Evolutionary conservation across 2,113 vertebrate genomes (phyloP), one percentile per base, ranked within the genome.

Genomic region (Nibea coibor): DNA sequence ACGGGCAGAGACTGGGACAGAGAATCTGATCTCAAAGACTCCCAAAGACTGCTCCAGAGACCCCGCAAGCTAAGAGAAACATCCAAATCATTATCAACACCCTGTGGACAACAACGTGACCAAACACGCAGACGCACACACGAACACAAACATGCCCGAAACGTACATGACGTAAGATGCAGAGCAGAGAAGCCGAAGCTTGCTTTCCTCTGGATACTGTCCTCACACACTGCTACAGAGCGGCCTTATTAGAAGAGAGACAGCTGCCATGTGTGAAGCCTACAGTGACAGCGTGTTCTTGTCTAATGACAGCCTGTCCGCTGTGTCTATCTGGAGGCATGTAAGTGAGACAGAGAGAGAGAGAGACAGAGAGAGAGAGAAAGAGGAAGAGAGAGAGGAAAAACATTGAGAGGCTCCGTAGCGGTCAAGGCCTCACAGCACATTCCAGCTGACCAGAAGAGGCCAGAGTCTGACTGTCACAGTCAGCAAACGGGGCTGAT

Each of bases 401-500:
- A 75, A 76, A 56, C 67, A 77, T 5, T 56, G 61, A 74, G 77
- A 71, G 80, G 63, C 83, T 87, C 80, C 53, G 64, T 16, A 0
- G 72, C 7, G 53, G 80, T 88, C 89, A 45, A 82, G 81, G 77
- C 85, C 69, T 57, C 22, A 15, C 15, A 14, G 75, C 72, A 62
- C 84, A 90, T 89, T 90, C 77, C 84, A 64, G 81, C 14, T 72
- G 80, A 74, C 81, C 63, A 57, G 72, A 82, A 45, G 79, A 84
- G 6, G 6, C 31, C 31, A 35, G 54, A 64, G 62, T 71, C 16
- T 2, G 70, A 84, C 73, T 64, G 80, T 88, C 70, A 53, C 65
- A 75, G 84, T 89, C 72, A 10, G 48, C 84, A 89, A 83, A 88
- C 87, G 81, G 26, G 75, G 78, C 72, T 81, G 89, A 90, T 86